These are phyloP conservation scores for Meriones unguiculatus DNA, from an alignment of 2,113 vertebrate species.

Conservation along the genomic window DNA sequence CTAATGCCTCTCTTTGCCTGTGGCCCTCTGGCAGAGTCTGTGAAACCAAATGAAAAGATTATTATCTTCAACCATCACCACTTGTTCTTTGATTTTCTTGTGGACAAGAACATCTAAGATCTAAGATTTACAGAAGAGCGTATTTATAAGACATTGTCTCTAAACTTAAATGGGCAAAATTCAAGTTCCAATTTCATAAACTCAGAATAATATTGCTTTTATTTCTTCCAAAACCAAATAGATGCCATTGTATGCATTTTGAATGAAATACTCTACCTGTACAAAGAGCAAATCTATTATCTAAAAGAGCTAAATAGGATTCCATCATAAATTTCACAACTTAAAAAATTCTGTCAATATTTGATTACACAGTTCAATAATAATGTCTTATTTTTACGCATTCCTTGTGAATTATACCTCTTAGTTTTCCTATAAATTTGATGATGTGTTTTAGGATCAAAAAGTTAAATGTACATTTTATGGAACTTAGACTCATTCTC, in stretches of 20 bases:
- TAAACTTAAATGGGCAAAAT: background rate
- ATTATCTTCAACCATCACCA: conserved; percentile 19
- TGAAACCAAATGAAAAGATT: conserved; percentile 12
- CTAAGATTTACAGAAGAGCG: background rate
- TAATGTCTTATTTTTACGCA: conserved; percentile 27
- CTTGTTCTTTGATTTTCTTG: background rate
- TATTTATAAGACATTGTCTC: conserved; percentile 13
- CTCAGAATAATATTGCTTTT: background rate
- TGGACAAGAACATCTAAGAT: conserved; percentile 32
- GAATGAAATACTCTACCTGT: background rate
- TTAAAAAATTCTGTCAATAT: conserved; percentile 45
- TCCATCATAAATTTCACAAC: background rate
- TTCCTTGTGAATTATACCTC: conserved; percentile 48
- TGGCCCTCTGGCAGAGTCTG: background rate
- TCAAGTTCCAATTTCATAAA: background rate
- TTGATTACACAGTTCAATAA: background rate
- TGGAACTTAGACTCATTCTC: conserved; percentile 67
- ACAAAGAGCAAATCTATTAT: background rate
- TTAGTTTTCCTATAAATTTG: conserved; percentile 69
- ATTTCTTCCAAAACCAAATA: conserved; percentile 20
- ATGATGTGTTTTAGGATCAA: conserved; percentile 37
- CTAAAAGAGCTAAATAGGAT: background rate
- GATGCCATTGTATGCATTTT: background rate
- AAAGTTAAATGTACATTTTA: conserved; percentile 62
- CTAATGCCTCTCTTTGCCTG: conserved; percentile 22